Evolutionary conservation across 2,888 invertebrate genomes (phyloP), one percentile per base, ranked within the genome.

Genomic region (Tiphia femorata): DNA sequence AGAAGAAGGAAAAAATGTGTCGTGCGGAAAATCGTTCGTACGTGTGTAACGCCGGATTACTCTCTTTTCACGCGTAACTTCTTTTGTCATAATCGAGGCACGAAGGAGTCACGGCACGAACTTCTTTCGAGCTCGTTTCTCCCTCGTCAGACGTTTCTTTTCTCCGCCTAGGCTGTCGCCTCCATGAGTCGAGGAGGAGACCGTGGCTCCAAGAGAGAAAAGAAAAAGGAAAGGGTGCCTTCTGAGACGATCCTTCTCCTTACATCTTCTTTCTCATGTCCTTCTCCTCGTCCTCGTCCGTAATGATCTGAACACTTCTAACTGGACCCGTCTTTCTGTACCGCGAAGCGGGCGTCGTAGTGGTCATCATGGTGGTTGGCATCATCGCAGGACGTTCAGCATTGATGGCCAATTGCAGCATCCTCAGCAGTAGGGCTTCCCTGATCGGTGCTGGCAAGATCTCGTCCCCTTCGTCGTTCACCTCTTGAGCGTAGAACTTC

Each of bases 351-450:
- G 87, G 84, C 0, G 83, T 81, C 5, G 73, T 63, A 4, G 74
- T 55, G 3, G 84, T 82, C 29, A 86, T 84, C 17, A 76, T 53
- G 16, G 86, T 82, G 0, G 86, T 84, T 27, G 72, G 58, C 2
- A 73, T 57, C 48, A 69, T 58, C 1, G 72, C 37, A 2, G 77
- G 55, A 25, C 85, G 76, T 41, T 89, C 88, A 5, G 89, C 88
- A 76, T 90, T 90, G 64, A 92, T 90, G 0, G 91, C 91, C 54
- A 92, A 78, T 76, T 92, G 88, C 23, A 92, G 82, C 92, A 92
- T 92, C 73, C 90, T 87, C 71, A 91, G 78, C 6, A 92, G 81
- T 29, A 92, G 82, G 75, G 91, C 91, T 78, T 92, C 92, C 54
- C 92, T 85, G 14, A 92, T 88, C 53, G 91, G 90, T 0, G 90